Base-by-base conservation (phyloP, 2,113 vertebrate species). In the Bufo bufo region DNA sequence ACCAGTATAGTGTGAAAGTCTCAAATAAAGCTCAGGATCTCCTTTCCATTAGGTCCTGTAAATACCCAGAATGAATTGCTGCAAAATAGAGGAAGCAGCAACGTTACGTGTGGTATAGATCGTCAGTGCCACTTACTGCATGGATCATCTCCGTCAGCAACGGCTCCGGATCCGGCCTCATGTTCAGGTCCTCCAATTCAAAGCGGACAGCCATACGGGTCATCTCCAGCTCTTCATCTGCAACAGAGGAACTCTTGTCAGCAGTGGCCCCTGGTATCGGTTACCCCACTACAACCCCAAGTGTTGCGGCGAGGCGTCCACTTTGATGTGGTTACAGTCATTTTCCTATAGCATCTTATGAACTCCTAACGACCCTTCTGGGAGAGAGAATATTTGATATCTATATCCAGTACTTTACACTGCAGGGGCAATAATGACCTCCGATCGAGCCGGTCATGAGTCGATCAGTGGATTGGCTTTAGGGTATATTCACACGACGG, bases 91-190 rank as follows among this genome's bases (percentile, higher is more conserved):
- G 19, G 5, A 65, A n/a, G n/a, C 3, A 11, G 20, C 2, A 3
- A 66, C 23, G 9, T 23, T 23, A 12, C 5, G 1, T 2, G 45
- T 75, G 4, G 0, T 45, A 7, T 8, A 75, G 2, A 75, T 49
- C 17, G 0, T 45, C 69, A 7, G 72, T 9, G 6, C 7, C 23
- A 43, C 61, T 95, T 92, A 99, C 98, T 74, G 97, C 96, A 0
- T 99, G 98, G 85, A 99, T 97, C 98, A 99, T 99, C 90, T 99
- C 98, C 0, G 98, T 99, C 52, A 99, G 96, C 56, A 99, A 92
- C 0, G 98, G 98, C 75, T 99, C 98, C 0, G 98, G 98, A 88
- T 99, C 98, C 0, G 98, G 98, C 66, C 98, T 96, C 98, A 99
- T 98, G 61, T 96, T 96, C 72, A 99, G 92, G 91, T 99, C 98